Evolutionary conservation across 1,140 invertebrate genomes (phyloP).

Genomic region (Orchesella cincta): DNA sequence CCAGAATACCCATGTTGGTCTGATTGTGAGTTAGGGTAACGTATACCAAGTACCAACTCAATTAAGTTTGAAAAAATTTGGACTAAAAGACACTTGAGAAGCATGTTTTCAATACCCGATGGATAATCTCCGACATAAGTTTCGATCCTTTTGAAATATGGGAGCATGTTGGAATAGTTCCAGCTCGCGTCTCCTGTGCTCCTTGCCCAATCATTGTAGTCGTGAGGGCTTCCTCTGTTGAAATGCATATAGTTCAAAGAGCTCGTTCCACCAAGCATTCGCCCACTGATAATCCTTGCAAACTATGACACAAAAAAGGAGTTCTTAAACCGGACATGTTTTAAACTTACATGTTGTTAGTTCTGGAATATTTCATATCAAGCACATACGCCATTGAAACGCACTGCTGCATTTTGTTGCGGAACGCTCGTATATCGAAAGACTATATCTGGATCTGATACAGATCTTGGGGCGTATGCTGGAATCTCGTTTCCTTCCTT

Average conservation of each 20-base stretch:
- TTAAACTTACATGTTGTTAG: neutral
- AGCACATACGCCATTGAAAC: slow-evolving; percentile 3
- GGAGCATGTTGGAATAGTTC: slow-evolving; percentile 63
- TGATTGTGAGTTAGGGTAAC: neutral
- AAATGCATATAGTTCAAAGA: slow-evolving; percentile 69
- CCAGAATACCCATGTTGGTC: slow-evolving; percentile 30
- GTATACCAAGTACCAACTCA: neutral
- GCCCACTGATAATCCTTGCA: neutral
- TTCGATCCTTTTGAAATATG: slow-evolving; percentile 76
- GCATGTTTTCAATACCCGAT: neutral
- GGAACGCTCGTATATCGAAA: slow-evolving; percentile 12
- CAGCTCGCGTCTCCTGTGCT: slow-evolving; percentile 53
- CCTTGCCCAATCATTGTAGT: slow-evolving; percentile 67
- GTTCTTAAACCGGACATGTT: neutral
- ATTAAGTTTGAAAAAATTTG: slow-evolving; percentile 16
- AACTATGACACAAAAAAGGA: neutral
- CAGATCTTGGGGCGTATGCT: slow-evolving; percentile 23
- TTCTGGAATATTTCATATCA: neutral
- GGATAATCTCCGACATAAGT: slow-evolving; percentile 56
- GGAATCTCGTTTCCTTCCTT: slow-evolving; percentile 25
- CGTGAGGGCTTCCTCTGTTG: slow-evolving; percentile 64
- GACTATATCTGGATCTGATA: neutral
- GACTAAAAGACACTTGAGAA: neutral
- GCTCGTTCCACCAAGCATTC: slow-evolving; percentile 62
- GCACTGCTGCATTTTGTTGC: neutral